phyloP scores from a whole-genome alignment of 2,888 invertebrate species.

The Drosophila quasianomalipes region DNA sequence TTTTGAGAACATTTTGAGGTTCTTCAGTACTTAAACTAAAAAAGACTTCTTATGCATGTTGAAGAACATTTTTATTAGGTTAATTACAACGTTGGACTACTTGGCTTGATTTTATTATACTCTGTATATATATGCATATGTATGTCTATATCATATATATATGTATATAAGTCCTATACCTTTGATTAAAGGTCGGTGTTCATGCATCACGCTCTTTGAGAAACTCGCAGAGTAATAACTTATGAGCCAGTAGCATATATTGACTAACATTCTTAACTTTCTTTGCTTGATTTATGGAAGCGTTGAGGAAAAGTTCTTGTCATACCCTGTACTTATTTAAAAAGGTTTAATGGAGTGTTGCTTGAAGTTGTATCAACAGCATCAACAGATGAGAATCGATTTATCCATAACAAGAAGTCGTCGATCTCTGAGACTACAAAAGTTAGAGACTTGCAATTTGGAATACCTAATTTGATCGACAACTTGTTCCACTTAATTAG shows the following conservation, averaged over 20 bases:
- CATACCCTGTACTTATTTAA: neutral
- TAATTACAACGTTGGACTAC: conserved; percentile 1
- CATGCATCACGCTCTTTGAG: neutral
- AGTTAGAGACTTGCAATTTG: neutral
- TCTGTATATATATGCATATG: neutral
- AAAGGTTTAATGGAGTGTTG: neutral
- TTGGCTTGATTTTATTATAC: neutral
- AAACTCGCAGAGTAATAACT: neutral
- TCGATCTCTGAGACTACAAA: neutral
- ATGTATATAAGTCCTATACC: neutral
- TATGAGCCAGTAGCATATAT: neutral
- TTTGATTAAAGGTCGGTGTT: neutral
- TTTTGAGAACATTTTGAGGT: neutral
- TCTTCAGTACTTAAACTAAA: neutral
- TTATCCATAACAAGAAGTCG: neutral
- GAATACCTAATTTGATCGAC: neutral
- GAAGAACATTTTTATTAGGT: neutral
- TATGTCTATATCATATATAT: neutral
- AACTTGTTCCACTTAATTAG: neutral
- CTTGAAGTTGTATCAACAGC: neutral
- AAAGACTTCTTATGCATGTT: neutral
- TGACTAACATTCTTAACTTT: neutral
- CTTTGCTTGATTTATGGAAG: conserved; percentile 13
- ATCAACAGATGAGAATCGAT: neutral
- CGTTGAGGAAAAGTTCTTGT: conserved; percentile 18